Conservation (phyloP, 2,113 vertebrate species). For the Aphyosemion australe region DNA sequence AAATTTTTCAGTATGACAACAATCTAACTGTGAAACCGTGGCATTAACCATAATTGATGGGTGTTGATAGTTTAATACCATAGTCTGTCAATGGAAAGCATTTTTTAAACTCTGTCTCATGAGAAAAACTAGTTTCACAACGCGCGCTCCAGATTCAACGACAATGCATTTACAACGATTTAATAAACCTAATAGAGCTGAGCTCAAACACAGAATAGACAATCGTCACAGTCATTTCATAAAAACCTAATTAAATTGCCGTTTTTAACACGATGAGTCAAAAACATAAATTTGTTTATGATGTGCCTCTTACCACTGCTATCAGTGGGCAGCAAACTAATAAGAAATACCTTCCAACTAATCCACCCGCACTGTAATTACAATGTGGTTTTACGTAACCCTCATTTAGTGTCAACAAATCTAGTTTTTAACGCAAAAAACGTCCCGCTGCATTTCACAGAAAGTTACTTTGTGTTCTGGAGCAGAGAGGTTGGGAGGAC, state of each 20-base stretch:
- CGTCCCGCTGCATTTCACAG: conserved; percentile 60
- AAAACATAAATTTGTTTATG: conserved; percentile 43
- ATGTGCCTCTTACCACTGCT: conserved; percentile 22
- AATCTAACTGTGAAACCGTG: conserved; percentile 24
- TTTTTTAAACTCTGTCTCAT: conserved; percentile 56
- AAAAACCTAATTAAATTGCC: conserved; percentile 12
- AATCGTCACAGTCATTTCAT: conserved; percentile 12
- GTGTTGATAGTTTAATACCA: conserved; percentile 57
- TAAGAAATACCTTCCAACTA: conserved; percentile 52
- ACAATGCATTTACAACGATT: conserved; percentile 12
- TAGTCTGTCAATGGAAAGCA: conserved; percentile 36
- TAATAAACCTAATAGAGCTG: conserved; percentile 8
- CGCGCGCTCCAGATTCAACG: conserved; percentile 26
- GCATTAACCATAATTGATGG: conserved; percentile 64
- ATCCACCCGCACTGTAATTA: conserved; percentile 50
- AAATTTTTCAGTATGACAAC: conserved; percentile 40
- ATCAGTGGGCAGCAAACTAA: conserved; percentile 45
- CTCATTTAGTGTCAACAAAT: conserved; percentile 46
- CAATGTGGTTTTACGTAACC: conserved; percentile 16
- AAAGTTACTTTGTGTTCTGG: conserved; percentile 70
- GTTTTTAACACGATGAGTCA: conserved; percentile 8
- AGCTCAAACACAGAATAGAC: conserved; percentile 13
- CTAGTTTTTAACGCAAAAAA: conserved; percentile 51
- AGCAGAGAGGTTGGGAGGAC: conserved; percentile 71
- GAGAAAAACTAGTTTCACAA: conserved; percentile 66